Evolutionary conservation across 2,113 vertebrate genomes (phyloP), one percentile per base, ranked within the genome.

Genomic region (Chaetops frenatus): DNA sequence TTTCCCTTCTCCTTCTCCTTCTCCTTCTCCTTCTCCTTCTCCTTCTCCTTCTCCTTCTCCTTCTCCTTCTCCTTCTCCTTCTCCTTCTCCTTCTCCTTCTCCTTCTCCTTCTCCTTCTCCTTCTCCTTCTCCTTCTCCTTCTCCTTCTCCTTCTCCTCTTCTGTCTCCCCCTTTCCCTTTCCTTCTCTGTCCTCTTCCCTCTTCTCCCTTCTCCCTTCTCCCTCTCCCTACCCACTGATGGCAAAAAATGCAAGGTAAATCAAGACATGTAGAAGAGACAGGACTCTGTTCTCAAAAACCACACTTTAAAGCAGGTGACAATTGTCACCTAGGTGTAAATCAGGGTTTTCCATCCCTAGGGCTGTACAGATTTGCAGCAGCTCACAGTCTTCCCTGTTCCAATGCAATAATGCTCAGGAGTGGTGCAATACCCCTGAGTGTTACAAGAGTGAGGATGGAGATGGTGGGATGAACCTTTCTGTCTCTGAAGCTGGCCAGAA

Each of bases 371-470:
- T 58, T 70, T 89, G 40, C 45, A 82, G 40, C 48, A 70, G 29
- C 40, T 56, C 28, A 45, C 20, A 0, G 2, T 45, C 35, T 58
- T 42, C 42, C 16, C 18, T 4, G 0, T n/a, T 53, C 48, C 50
- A 62, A 6, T 44, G 27, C 33, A 71, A 5, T 56, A 70, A 36
- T 2, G 2, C 44, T 88, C 36, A 35, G 31, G 38, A 53, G 48
- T 19, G 28, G 6, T 50, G 36, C 10, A 9, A 19, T 51, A 31
- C 11, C 18, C 76, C 50, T 54, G 31, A 76, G 38, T 72, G 44
- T 17, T 76, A 33, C 57, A 66, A 40, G 6, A 0, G 0, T 44
- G 51, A 53, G 42, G 16, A 57, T 1, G 4, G n/a, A 81, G 38
- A 29, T 10, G 25, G 25, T 65, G 31, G 7, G 47, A 61, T 71